Conservation (phyloP, 2,797 vertebrate genomes). For the Acanthurus tractus region DNA sequence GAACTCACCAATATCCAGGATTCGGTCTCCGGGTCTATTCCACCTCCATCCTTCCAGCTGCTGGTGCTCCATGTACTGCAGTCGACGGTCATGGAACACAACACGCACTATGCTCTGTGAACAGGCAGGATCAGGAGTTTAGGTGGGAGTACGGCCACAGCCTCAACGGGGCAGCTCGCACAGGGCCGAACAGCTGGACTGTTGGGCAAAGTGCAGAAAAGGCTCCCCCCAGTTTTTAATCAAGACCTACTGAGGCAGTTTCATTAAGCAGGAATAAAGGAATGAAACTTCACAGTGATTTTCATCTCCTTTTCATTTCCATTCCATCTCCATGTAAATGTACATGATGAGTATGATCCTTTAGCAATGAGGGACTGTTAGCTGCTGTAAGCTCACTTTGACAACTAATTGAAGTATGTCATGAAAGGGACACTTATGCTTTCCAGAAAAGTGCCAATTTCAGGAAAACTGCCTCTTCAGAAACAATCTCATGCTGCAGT, state of each 20-base stretch:
- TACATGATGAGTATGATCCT: background rate
- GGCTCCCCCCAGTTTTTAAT: slow-evolving; percentile 18
- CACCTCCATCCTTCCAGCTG: slow-evolving; percentile 96
- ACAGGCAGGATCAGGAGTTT: slow-evolving; percentile 38
- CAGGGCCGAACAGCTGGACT: slow-evolving; percentile 30
- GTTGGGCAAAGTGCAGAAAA: slow-evolving; percentile 32
- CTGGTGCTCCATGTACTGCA: slow-evolving; percentile 95
- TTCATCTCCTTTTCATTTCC: slow-evolving; percentile 18
- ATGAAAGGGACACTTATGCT: background rate
- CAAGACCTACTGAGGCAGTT: slow-evolving; percentile 1
- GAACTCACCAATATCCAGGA: slow-evolving; percentile 92
- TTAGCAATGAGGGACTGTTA: background rate
- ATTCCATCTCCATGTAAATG: no score
- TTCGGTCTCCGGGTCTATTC: slow-evolving; percentile 94
- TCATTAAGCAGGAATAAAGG: slow-evolving; percentile 1
- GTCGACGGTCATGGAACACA: slow-evolving; percentile 93
- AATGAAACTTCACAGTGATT: slow-evolving; percentile 2
- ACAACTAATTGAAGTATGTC: background rate
- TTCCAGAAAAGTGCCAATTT: background rate
- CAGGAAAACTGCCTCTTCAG: background rate
- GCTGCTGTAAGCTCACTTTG: background rate
- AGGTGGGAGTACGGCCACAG: slow-evolving; percentile 1
- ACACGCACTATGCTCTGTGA: slow-evolving; percentile 93
- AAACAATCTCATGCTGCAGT: background rate
- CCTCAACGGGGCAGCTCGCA: slow-evolving; percentile 17